Evolutionary conservation across 2,797 vertebrate species (phyloP).

Genomic region (Sebastes flavidus): DNA sequence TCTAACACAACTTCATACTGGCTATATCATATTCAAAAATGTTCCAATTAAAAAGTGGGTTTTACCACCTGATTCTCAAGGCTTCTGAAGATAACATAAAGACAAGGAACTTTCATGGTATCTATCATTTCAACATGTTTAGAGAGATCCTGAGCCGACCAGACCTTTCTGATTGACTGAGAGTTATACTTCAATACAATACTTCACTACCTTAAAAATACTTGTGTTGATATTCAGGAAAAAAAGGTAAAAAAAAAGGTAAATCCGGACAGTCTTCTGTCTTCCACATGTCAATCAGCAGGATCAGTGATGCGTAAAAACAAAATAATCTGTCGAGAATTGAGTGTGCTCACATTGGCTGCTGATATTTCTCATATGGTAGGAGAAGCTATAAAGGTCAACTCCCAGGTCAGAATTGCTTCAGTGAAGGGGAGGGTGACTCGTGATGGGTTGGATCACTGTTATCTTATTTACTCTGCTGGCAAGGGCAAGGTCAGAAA

Average conservation of each 20-base stretch:
- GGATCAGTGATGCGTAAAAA: background rate
- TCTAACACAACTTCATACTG: background rate
- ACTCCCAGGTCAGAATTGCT: background rate
- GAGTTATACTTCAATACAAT: background rate
- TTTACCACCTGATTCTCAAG: background rate
- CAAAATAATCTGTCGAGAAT: slow-evolving; percentile 29
- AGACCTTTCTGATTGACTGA: background rate
- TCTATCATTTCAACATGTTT: background rate
- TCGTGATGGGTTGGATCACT: slow-evolving; percentile 58
- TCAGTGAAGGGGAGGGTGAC: slow-evolving; percentile 23
- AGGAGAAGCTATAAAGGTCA: slow-evolving; percentile 50
- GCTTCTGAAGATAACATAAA: background rate
- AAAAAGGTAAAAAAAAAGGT: background rate
- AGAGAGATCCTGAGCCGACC: background rate
- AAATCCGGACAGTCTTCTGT: background rate
- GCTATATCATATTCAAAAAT: background rate
- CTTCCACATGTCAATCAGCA: background rate
- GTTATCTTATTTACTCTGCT: slow-evolving; percentile 58
- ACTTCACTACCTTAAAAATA: background rate
- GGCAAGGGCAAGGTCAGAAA: slow-evolving; percentile 49
- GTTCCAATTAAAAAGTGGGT: too few species aligned
- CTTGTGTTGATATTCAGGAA: background rate
- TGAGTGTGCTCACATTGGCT: slow-evolving; percentile 22
- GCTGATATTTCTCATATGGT: background rate
- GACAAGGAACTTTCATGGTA: background rate